These are phyloP conservation scores for Cantharis rufa DNA, from an alignment of 2,888 invertebrate species.

Conservation along the genomic window DNA sequence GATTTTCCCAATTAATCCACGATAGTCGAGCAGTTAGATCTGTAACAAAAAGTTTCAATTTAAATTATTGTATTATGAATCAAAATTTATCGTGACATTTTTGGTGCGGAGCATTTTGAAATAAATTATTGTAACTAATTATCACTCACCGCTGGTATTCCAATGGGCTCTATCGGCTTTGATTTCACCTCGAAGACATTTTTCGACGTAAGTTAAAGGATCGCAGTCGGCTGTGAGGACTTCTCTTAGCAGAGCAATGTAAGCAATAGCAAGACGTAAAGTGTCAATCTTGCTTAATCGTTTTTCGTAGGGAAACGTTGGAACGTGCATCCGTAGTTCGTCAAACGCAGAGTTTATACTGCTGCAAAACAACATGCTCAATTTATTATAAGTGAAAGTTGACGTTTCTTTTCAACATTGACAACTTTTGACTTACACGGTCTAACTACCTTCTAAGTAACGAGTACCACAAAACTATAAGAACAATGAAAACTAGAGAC, in stretches of 20 bases:
- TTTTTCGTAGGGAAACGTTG: constrained; percentile 99
- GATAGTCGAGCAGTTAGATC: constrained; percentile 95
- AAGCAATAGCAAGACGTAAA: constrained; percentile 92
- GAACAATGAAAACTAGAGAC: constrained; percentile 11
- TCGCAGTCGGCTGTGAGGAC: constrained; percentile 87
- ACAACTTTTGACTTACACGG: not conserved
- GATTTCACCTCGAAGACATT: constrained; percentile 87
- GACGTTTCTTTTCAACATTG: not conserved
- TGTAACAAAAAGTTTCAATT: constrained; percentile 54
- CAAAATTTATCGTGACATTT: too few relatives aligned
- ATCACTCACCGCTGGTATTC: constrained; percentile 89
- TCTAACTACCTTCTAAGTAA: not conserved
- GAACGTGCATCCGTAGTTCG: constrained; percentile 95
- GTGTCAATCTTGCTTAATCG: constrained; percentile 98
- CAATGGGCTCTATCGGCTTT: constrained; percentile 88
- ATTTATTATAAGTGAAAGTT: constrained; percentile 14
- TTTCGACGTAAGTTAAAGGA: constrained; percentile 91
- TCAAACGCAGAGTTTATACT: constrained; percentile 99
- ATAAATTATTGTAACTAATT: too few relatives aligned
- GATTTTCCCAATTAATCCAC: constrained; percentile 99
- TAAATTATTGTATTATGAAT: not conserved
- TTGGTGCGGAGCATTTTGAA: not conserved
- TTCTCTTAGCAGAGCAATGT: constrained; percentile 91
- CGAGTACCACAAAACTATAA: not conserved
- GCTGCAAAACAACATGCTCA: constrained; percentile 58